A percentile compares a stretch with the other conserved stretches of the same genome.
These are phyloP conservation scores for Patiria miniata DNA, from an alignment of 35 echinoderm and acorn worm species.

Conservation along the genomic window DNA sequence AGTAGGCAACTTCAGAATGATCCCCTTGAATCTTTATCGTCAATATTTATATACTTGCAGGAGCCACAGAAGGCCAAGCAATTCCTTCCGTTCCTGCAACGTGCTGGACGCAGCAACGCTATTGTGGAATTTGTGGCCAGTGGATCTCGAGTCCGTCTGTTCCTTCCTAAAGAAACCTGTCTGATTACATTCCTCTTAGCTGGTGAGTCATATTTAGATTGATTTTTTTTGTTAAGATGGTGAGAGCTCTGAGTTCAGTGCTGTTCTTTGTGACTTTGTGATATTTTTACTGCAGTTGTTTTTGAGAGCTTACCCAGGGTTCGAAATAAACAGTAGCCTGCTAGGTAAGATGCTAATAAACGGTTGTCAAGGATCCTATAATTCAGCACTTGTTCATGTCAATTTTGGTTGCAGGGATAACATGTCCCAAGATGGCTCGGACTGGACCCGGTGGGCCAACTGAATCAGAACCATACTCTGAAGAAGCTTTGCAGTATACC, in stretches of 20 bases:
- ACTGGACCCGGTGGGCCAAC: constrained; percentile 93
- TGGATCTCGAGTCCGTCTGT: constrained; percentile 89
- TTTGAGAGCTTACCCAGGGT: too few relatives aligned
- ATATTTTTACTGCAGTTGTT: background rate
- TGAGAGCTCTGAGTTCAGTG: background rate
- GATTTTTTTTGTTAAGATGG: background rate
- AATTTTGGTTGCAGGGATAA: constrained; percentile 62
- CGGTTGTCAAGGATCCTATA: too few relatives aligned
- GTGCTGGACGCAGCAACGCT: constrained; percentile 79
- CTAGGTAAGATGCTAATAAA: too few relatives aligned
- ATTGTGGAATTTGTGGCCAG: constrained; percentile 97
- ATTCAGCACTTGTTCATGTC: too few relatives aligned
- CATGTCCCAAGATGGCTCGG: constrained; percentile 92
- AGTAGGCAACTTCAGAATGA: too few relatives aligned
- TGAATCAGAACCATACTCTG: constrained; percentile 78
- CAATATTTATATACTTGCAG: too few relatives aligned
- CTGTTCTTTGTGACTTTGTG: background rate
- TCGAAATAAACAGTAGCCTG: too few relatives aligned
- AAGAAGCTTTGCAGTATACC: constrained; percentile 95
- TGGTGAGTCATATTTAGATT: constrained; percentile 55
- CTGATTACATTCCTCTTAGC: constrained; percentile 97
- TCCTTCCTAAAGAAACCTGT: constrained; percentile 95
- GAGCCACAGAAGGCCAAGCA: constrained; percentile 87
- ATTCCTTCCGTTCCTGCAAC: constrained; percentile 95
- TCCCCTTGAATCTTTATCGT: too few relatives aligned